Base-by-base conservation (phyloP, 2,888 invertebrate species). In the Agapetus fuscipes region DNA sequence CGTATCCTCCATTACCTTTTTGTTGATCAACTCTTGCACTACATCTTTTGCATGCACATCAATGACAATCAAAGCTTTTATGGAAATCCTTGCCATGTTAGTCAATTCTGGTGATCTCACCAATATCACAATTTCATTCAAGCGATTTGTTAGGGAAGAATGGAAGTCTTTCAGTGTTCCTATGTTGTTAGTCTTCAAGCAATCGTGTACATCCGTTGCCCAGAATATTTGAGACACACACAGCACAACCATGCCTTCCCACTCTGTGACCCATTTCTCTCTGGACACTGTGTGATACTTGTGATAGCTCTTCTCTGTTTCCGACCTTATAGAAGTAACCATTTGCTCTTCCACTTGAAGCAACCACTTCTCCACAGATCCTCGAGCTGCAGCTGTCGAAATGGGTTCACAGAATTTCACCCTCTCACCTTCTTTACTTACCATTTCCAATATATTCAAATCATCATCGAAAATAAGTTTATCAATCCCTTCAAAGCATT, bases 11-110 rank as follows among this genome's bases (percentile, higher is more conserved):
- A 64, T 62, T 1, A 87, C 80, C 44, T 72, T 66, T 53, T 79
- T 76, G 15, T 71, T 66, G 2, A 76, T 54, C 28, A 84, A 61
- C 6, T 82, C 77, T 51, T 74, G 68, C 9, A 85, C 80, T 1
- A 87, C 84, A 59, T 89, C 87, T 59, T 84, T 79, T 3, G 86
- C 84, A 52, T 90, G 89, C 1, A 89, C 88, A 56, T 89, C 87
- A 45, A 87, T 80, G 25, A 85, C 84, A 33, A 90, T 85, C 17
- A 89, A 66, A 7, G 88, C 85, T 53, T 84, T 84, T 2, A 89
- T 71, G 2, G 87, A 86, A 38, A 83, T 82, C 52, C 86, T 73
- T 45, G 72, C 73, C 49, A 85, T 71, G 54, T 80, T 82, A 4
- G 75, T 74, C 36, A 88, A 61, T 52, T 76, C 72, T 2, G 84